Conservation (phyloP, 2,113 vertebrate species). For the Miniopterus natalensis region DNA sequence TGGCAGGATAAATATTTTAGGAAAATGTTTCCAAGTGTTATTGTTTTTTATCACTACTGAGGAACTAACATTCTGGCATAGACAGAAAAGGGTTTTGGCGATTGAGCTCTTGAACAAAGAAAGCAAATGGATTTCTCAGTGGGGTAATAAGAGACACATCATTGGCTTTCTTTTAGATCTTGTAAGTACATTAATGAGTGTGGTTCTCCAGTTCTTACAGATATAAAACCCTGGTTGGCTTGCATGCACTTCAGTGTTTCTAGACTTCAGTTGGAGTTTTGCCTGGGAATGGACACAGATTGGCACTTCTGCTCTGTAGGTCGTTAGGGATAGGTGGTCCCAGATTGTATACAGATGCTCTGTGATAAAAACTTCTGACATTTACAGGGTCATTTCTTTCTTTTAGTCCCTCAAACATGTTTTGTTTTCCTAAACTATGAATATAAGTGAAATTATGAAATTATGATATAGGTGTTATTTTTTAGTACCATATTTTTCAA, state of each 20-base stretch:
- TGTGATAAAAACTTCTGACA: not conserved
- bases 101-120: slow-evolving; percentile 59
- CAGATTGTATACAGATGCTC: not conserved
- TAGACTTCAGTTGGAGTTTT: not conserved
- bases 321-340: rapidly evolving
- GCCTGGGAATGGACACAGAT: not conserved
- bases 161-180: slow-evolving; percentile 40
- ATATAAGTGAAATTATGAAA: not conserved
- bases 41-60: slow-evolving; percentile 43
- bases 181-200: slow-evolving; percentile 72
- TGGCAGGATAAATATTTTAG: slow-evolving; percentile 63
- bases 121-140: slow-evolving; percentile 61
- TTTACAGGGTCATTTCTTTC: not conserved
- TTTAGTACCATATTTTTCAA: not conserved
- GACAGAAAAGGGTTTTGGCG: slow-evolving; percentile 44
- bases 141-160: slow-evolving; percentile 55
- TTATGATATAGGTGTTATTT: not conserved
- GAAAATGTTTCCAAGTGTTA: slow-evolving; percentile 52
- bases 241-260: not conserved
- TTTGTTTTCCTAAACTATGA: not conserved
- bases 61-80: not conserved
- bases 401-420: not conserved
- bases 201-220: slow-evolving; percentile 47
- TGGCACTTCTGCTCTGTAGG: not conserved
- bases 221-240: slow-evolving; percentile 49